A percentile compares a stretch with the other conserved stretches of the same genome.
These are phyloP conservation scores for Agriopis leucophaearia DNA, from an alignment of 2,888 invertebrate species.

Conservation along the genomic window DNA sequence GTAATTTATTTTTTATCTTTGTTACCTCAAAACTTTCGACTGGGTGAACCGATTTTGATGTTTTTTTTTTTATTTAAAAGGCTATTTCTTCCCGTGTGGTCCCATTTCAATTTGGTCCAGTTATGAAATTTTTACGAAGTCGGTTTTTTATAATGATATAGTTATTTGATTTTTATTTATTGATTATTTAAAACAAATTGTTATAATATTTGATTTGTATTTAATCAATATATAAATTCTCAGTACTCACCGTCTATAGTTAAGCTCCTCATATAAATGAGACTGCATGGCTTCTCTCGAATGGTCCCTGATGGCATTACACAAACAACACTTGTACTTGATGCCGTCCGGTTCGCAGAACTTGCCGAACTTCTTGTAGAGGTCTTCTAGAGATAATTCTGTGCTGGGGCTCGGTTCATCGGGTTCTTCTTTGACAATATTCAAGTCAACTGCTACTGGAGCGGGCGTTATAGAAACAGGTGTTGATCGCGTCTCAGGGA, in stretches of 20 bases:
- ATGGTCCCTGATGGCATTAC: constrained; percentile 85
- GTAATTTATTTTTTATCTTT: too few relatives aligned
- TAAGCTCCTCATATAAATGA: constrained; percentile 89
- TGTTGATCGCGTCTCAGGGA: constrained; percentile 18
- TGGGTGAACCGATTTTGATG: too few relatives aligned
- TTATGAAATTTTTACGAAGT: too few relatives aligned
- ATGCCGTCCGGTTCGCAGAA: constrained; percentile 84
- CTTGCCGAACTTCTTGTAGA: constrained; percentile 67
- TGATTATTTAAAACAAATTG: too few relatives aligned
- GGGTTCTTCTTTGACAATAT: constrained; percentile 71
- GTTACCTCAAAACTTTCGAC: too few relatives aligned
- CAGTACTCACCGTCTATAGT: constrained; percentile 87
- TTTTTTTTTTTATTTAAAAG: too few relatives aligned
- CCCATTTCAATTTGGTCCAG: too few relatives aligned
- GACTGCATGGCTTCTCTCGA: constrained; percentile 87
- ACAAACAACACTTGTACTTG: constrained; percentile 87
- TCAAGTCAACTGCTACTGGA: constrained; percentile 58
- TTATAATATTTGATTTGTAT: too few relatives aligned
- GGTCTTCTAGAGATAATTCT: constrained; percentile 59
- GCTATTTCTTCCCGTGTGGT: too few relatives aligned
- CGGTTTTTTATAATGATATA: too few relatives aligned
- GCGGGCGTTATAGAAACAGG: constrained; percentile 22
- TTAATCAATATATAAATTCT: too few relatives aligned
- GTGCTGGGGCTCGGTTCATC: constrained; percentile 40
- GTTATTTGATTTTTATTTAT: too few relatives aligned